phyloP scores from a whole-genome alignment of 1,140 invertebrate species.

The Hyles euphorbiae region DNA sequence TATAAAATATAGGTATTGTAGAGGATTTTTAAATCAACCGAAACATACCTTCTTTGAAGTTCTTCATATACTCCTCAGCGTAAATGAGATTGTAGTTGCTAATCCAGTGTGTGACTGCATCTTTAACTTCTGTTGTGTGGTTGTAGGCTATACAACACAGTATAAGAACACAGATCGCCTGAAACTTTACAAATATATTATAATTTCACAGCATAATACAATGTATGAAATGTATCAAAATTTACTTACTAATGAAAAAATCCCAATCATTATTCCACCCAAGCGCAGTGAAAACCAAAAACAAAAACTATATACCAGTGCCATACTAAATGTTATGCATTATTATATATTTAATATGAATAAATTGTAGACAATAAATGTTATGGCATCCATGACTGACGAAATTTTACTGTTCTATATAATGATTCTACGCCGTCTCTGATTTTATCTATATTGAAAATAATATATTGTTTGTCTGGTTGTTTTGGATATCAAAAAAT shows the following conservation, averaged over 20 bases:
- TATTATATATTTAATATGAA: too few species aligned
- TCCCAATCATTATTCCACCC: conserved; percentile 53
- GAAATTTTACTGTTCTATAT: too few species aligned
- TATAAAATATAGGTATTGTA: too few species aligned
- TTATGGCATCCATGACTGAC: too few species aligned
- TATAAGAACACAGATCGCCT: conserved; percentile 34
- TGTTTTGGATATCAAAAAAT: too few species aligned
- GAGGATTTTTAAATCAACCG: too few species aligned
- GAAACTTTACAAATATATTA: conserved; percentile 33
- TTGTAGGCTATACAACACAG: conserved; percentile 30
- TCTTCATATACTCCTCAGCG: conserved; percentile 30
- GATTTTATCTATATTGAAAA: too few species aligned
- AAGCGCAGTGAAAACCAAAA: conserved; percentile 65
- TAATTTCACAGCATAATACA: conserved; percentile 7
- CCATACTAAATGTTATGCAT: conserved; percentile 29
- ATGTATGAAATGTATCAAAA: conserved; percentile 2
- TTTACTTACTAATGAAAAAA: conserved; percentile 49
- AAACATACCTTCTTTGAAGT: conserved; percentile 30
- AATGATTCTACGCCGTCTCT: too few species aligned
- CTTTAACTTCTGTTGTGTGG: conserved; percentile 28
- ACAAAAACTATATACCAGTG: conserved; percentile 62
- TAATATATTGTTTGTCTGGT: too few species aligned
- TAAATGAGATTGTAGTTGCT: conserved; percentile 43
- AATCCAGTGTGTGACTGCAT: conserved; percentile 31
- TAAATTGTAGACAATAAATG: too few species aligned